phyloP scores from a whole-genome alignment of 2,888 invertebrate species.

The Poecilobothrus nobilitatus region DNA sequence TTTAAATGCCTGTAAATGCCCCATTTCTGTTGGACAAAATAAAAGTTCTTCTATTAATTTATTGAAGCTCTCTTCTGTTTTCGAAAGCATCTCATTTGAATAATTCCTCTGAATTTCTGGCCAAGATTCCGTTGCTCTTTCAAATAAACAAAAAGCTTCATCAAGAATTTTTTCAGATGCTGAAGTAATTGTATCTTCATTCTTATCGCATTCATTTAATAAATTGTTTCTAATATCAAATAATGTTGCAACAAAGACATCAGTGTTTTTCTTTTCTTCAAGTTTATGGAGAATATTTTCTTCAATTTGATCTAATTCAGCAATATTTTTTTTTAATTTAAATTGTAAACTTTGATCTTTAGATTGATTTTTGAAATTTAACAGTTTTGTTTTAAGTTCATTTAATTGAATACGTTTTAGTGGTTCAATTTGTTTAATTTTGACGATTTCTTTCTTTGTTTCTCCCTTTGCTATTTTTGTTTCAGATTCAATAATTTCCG shows the following conservation, averaged over 20 bases:
- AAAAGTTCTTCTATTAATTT: background rate
- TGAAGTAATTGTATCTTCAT: background rate
- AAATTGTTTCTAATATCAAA: background rate
- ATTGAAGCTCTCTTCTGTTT: background rate
- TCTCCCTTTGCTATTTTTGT: too few species aligned
- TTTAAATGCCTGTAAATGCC: background rate
- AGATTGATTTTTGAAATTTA: too few species aligned
- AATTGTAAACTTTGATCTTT: too few species aligned
- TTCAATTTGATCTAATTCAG: background rate
- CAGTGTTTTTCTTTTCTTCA: background rate
- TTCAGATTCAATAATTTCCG: too few species aligned
- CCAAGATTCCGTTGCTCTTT: background rate
- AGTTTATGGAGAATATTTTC: background rate
- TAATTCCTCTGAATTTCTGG: background rate
- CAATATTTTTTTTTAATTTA: background rate
- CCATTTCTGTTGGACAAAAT: background rate
- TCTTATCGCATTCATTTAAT: background rate
- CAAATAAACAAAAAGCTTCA: background rate
- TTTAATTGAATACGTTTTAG: too few species aligned
- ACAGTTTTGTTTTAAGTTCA: too few species aligned
- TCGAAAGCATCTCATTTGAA: background rate
- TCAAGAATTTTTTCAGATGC: background rate
- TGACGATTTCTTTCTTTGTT: too few species aligned
- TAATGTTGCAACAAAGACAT: background rate
- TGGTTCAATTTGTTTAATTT: too few species aligned